Base-by-base conservation (phyloP, 2,888 invertebrate species). In the Crematogaster levior region DNA sequence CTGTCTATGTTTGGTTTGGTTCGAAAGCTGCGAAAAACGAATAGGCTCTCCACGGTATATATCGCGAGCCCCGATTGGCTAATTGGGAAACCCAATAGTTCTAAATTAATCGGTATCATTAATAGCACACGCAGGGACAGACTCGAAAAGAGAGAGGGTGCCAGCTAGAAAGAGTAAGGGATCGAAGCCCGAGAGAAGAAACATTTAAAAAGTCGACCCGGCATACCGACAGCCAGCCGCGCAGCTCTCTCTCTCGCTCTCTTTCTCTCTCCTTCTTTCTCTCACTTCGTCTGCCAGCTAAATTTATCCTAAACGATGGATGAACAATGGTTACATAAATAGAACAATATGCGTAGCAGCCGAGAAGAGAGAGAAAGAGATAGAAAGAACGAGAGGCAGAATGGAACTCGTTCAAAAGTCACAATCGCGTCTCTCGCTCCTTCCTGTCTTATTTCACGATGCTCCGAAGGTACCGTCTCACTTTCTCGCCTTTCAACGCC, bases 71-170 rank as follows among this genome's bases (percentile, higher is more conserved):
- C 91, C 91, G 93, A 94, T 94, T 94, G 94, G 94, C 93, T 93
- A 93, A 94, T 94, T 93, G 93, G 91, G 94, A 94, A 94, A 94
- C 93, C 94, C 93, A 94, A 94, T 94, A 94, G 94, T 94, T 94
- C 94, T 94, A 94, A 94, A 94, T 94, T 94, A 93, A 94, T 94
- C 94, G 93, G 91, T 92, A 94, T 94, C 94, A 93, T 93, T 94
- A 94, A 94, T 94, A 93, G 93, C 92, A 85, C 90, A 88, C 88
- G 87, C 86, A 75, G 81, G 65, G 85, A 74, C 84, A 79, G 80
- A 77, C 27, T 70, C 74, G 84, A 81, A 83, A 65, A 82, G 87
- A 70, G 84, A 83, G 88, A 85, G 89, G 85, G 87, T 86, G 89
- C 86, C 87, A 85, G 88, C 84, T 80, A 84, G 88, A 88, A 89